Percentiles rank a stretch among this genome's conserved stretches.
These are phyloP conservation scores for Danio tinwini DNA, from an alignment of 2,797 vertebrate species.

Conservation along the genomic window DNA sequence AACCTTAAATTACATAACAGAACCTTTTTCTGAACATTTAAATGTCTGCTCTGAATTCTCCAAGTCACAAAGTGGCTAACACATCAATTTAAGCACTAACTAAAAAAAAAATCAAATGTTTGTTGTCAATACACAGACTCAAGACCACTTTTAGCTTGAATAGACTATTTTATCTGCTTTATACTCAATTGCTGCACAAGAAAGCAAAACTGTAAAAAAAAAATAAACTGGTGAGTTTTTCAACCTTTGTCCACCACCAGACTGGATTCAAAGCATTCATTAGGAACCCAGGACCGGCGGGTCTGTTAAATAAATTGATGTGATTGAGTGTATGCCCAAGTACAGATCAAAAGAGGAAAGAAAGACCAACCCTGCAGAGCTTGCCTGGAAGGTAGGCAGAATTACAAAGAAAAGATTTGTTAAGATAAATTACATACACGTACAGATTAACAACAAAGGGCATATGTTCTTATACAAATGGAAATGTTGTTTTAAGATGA, in stretches of 20 bases:
- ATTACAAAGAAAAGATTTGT: conserved; percentile 29
- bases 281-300: conserved; percentile 64
- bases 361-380: background rate
- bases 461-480: background rate
- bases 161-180: background rate
- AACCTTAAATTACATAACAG: background rate
- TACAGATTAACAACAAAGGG: background rate
- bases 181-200: background rate
- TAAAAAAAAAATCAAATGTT: background rate
- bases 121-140: background rate
- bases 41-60: background rate
- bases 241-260: background rate
- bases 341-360: conserved; percentile 62
- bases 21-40: background rate
- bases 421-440: conserved; percentile 4
- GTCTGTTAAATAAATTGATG: conserved; percentile 69
- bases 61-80: background rate
- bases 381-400: conserved; percentile 42
- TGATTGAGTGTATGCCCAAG: conserved; percentile 65
- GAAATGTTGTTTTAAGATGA: background rate
- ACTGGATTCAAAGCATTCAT: conserved; percentile 60
- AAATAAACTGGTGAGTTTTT: background rate
- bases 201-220: background rate
- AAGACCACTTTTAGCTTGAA: background rate
- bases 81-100: background rate